A percentile compares a stretch with the other conserved stretches of the same genome.
Conservation (phyloP, 2,797 vertebrate genomes). For the Nyctibius grandis region DNA sequence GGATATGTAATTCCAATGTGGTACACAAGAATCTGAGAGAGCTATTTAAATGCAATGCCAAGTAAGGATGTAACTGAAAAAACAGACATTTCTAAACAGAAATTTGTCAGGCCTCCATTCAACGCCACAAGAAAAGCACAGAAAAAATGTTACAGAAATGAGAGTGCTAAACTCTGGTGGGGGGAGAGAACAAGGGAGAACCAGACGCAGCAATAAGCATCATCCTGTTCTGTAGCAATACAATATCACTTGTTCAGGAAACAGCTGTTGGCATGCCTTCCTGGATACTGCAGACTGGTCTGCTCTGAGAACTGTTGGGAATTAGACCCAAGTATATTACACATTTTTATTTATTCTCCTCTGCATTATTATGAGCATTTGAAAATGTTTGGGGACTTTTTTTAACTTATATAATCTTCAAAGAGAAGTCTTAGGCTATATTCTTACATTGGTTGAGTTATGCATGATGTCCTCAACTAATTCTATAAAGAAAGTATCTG, state of each 20-base stretch:
- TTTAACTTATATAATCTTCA: not conserved
- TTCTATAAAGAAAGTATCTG: not conserved
- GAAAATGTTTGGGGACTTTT: not conserved
- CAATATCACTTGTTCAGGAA: not conserved
- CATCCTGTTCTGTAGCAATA: not conserved
- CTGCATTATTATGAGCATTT: not conserved
- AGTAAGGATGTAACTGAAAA: constrained; percentile 45
- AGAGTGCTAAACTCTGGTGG: not conserved
- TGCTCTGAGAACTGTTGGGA: not conserved
- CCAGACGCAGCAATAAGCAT: constrained; percentile 11
- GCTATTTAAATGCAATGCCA: constrained; percentile 38
- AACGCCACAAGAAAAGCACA: not conserved
- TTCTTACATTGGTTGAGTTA: not conserved
- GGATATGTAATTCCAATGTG: constrained; percentile 29
- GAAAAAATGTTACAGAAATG: not conserved
- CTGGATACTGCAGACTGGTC: not conserved
- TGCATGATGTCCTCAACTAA: not conserved
- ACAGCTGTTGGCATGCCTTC: not conserved
- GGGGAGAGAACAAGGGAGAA: not conserved
- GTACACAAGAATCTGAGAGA: constrained; percentile 40
- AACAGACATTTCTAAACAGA: not conserved
- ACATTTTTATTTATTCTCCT: not conserved
- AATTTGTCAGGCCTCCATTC: constrained; percentile 24
- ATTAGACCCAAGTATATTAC: not conserved
- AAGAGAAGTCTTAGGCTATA: not conserved